phyloP scores from a whole-genome alignment of 2,113 vertebrate species.

The Corydoras sp. region DNA sequence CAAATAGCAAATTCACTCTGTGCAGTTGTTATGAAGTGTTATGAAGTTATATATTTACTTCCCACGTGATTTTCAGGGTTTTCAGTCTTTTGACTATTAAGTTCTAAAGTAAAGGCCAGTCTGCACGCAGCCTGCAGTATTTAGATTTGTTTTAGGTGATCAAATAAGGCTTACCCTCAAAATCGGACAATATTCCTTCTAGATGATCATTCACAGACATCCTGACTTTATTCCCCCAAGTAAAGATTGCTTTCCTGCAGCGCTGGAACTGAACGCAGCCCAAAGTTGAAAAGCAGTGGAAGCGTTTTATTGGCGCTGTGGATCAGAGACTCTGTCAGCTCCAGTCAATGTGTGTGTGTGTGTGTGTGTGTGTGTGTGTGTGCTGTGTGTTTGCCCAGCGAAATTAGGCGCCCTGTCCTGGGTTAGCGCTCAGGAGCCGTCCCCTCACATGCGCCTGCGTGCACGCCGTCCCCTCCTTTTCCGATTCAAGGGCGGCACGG shows the following conservation, averaged over 20 bases:
- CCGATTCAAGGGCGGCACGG: too few species aligned
- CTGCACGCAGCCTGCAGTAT: background rate
- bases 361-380: too few species aligned
- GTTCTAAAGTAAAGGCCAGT: background rate
- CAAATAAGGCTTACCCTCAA: conserved; percentile 30
- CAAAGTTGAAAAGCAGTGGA: background rate
- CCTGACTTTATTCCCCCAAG: conserved; percentile 39
- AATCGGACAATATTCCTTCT: conserved; percentile 77
- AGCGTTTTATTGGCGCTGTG: too few species aligned
- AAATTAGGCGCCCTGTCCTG: too few species aligned
- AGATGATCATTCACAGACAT: conserved; percentile 78
- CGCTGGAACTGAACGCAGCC: background rate
- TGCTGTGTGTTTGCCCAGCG: too few species aligned
- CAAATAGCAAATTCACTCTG: background rate
- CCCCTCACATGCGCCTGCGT: conserved; percentile 28
- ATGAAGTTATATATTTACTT: background rate
- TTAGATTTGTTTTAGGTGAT: too few species aligned
- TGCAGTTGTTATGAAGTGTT: too few species aligned
- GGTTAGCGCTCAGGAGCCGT: conserved; percentile 10
- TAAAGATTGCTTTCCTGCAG: conserved; percentile 14
- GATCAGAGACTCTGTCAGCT: background rate
- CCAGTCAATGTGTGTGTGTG: too few species aligned
- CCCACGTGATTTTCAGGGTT: too few species aligned
- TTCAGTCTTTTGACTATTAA: background rate
- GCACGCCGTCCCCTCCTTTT: background rate